Percentiles rank a stretch among this genome's conserved stretches.
phyloP scores from a whole-genome alignment of 2,113 vertebrate species.

The Tragelaphus imberbis region DNA sequence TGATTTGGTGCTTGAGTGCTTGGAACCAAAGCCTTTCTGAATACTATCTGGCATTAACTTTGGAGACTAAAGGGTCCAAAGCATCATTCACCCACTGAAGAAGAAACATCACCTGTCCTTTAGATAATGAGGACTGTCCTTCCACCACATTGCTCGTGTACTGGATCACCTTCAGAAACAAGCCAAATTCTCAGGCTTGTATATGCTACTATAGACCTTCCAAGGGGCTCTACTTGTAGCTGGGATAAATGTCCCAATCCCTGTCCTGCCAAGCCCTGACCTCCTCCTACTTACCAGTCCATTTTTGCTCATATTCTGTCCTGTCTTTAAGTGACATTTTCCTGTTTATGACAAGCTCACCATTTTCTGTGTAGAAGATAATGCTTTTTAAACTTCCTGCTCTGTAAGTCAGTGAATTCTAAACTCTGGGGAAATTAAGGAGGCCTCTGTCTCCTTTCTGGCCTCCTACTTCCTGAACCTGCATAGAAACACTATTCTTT shows the following conservation, averaged over 20 bases:
- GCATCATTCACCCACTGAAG: background rate
- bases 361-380: background rate
- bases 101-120: background rate
- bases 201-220: background rate
- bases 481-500: conserved; percentile 9
- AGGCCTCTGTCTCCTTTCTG: background rate
- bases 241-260: background rate
- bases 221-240: no score
- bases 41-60: background rate
- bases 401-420: background rate
- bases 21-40: background rate
- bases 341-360: background rate
- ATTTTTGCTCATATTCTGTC: no score
- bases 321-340: background rate
- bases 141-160: background rate
- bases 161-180: background rate
- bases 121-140: background rate
- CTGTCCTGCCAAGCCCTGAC: accelerated
- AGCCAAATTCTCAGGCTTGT: background rate
- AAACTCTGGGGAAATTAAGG: conserved; percentile 14
- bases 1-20: background rate
- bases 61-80: background rate
- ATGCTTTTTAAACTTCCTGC: background rate
- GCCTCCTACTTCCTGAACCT: background rate
- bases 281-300: background rate